Evolutionary conservation across 2,797 vertebrate genomes (phyloP), one percentile per base, ranked within the genome.

Genomic region (Alexandromys oeconomus): DNA sequence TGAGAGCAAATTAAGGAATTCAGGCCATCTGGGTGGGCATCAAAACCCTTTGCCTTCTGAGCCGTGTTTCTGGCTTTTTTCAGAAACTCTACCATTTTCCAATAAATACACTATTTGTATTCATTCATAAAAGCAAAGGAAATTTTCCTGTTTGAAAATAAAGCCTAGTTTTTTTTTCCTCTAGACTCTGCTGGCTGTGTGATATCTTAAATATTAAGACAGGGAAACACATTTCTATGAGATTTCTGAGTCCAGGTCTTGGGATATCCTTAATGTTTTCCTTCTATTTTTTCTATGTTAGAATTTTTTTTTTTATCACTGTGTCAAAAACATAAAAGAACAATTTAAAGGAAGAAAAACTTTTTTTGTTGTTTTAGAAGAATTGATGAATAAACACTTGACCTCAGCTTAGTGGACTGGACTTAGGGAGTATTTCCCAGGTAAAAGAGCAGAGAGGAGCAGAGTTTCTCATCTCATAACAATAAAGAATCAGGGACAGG

Each of bases 51-150:
- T 27, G 9, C 25, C 13, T 69, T 71, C 25, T 74, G 15, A 74
- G 67, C n/a, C 25, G 23, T 43, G 5, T 57, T 29, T 51, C 65
- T 87, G 23, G 2, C n/a, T 19, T 48, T 78, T 13, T 73, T 86
- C 51, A 23, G 77, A 25, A 13, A 80, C 71, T 9, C 54, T 77
- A 84, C 31, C 51, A 78, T 79, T 27, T 87, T 85, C 37, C 15
- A 71, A 57, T 57, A 57, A 21, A 7, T 59, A 14, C 4, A 48
- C 0, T 9, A 91, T 84, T n/a, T 40, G 14, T 88, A 67, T 10
- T 34, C 37, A 51, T 89, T 12, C 5, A 0, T 74, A 0, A 40
- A 63, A 27, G 0, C 43, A 10, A 8, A 40, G 23, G 3, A 4
- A 11, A 14, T 63, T 91, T 57, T 61, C 19, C 34, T 59, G 11